These are phyloP conservation scores for Stenodera caucasica DNA, from an alignment of 2,888 invertebrate genomes.

Conservation along the genomic window DNA sequence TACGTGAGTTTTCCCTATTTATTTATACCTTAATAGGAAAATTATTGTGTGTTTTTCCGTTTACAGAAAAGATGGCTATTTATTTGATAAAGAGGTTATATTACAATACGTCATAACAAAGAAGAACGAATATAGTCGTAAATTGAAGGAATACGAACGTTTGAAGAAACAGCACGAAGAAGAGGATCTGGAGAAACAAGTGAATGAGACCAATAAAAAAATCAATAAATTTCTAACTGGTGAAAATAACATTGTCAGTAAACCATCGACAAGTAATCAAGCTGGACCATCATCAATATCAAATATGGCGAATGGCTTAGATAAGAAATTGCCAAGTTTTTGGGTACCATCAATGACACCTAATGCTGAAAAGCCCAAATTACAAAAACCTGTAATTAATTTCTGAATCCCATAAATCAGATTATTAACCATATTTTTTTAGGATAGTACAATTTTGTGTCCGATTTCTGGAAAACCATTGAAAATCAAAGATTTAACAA, in stretches of 20 bases:
- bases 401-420: background rate
- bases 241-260: conserved; percentile 75
- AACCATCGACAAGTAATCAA: conserved; percentile 29
- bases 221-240: conserved; percentile 78
- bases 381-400: conserved; percentile 72
- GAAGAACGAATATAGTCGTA: conserved; percentile 87
- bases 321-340: conserved; percentile 88
- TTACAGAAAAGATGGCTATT: conserved; percentile 78
- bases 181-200: conserved; percentile 69
- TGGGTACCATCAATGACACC: conserved; percentile 96
- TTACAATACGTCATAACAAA: conserved; percentile 92
- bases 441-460: conserved; percentile 75
- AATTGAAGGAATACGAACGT: conserved; percentile 90
- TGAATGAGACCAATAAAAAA: conserved; percentile 74
- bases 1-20: conserved; percentile 61
- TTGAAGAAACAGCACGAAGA: conserved; percentile 76
- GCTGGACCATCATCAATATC: conserved; percentile 60
- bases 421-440: conserved; percentile 30
- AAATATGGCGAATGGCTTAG: conserved; percentile 73
- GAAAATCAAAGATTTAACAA: conserved; percentile 88
- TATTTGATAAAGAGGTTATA: conserved; percentile 97
- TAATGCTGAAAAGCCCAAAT: conserved; percentile 68
- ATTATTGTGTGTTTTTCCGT: too few species aligned
- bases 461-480: conserved; percentile 84
- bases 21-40: too few species aligned